Conservation (phyloP, 2,888 invertebrate species). For the Carabus problematicus region DNA sequence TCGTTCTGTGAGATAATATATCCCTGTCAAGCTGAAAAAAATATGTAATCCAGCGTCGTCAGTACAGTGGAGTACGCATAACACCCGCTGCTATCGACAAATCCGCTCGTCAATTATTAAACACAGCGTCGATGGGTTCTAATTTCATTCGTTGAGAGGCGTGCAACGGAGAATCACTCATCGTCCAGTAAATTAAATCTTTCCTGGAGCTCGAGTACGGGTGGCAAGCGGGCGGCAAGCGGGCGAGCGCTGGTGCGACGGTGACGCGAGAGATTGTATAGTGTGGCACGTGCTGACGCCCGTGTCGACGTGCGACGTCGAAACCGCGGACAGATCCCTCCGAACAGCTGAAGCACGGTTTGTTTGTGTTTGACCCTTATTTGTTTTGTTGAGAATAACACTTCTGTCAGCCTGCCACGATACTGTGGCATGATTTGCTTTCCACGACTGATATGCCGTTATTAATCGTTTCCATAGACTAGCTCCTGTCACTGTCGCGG, state of each 20-base stretch:
- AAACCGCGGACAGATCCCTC: constrained; percentile 18
- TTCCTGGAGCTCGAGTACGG: background rate
- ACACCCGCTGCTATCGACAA: constrained; percentile 2
- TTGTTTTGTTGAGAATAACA: constrained; percentile 18
- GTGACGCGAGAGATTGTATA: background rate
- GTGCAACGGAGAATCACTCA: constrained; percentile 30
- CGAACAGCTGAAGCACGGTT: constrained; percentile 9
- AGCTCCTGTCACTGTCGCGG: background rate
- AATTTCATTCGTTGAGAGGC: constrained; percentile 41
- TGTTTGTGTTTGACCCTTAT: constrained; percentile 13
- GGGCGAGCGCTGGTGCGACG: background rate
- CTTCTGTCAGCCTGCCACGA: constrained; percentile 10
- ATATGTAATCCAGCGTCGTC: no score
- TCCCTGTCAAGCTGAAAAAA: no score
- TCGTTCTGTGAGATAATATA: no score
- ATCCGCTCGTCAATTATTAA: constrained; percentile 36
- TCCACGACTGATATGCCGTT: constrained; percentile 13
- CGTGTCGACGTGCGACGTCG: background rate
- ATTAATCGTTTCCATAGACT: constrained; percentile 13
- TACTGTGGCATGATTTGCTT: constrained; percentile 8
- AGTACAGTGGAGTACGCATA: no score
- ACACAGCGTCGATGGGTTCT: constrained; percentile 26
- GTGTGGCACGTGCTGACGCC: background rate
- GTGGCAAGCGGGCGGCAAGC: no score
- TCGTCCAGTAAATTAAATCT: constrained; percentile 34